Evolutionary conservation across 2,888 invertebrate genomes (phyloP).

Genomic region (Zeuzera pyrina): DNA sequence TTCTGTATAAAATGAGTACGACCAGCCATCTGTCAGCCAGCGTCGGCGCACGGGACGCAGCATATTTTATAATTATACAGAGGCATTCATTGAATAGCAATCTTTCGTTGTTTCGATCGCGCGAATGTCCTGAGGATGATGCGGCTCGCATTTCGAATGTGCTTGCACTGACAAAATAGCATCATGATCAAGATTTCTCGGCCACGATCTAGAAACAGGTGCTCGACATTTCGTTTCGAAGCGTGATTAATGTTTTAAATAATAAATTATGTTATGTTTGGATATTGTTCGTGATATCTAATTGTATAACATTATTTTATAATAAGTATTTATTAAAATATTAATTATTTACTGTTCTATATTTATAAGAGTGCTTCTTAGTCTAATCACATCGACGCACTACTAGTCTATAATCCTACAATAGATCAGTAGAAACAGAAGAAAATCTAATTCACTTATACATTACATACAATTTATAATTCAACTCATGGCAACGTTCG

Average conservation of each 20-base stretch:
- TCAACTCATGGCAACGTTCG: conserved; percentile 34
- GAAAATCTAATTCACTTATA: conserved; percentile 24
- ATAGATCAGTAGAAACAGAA: conserved; percentile 21
- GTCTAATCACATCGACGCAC: too few relatives aligned
- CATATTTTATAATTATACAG: conserved; percentile 60
- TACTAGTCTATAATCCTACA: too few relatives aligned
- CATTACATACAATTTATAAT: conserved; percentile 18
- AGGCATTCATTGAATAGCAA: conserved; percentile 45
- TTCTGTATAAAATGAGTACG: conserved; percentile 38
- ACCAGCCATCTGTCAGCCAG: conserved; percentile 50
- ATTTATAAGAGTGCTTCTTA: too few relatives aligned
- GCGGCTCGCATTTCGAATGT: conserved; percentile 46
- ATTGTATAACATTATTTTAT: too few relatives aligned
- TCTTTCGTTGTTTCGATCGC: conserved; percentile 24
- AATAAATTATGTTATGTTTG: not conserved
- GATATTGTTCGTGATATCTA: too few relatives aligned
- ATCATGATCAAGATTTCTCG: conserved; percentile 51
- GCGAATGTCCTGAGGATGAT: conserved; percentile 47
- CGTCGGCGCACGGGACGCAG: conserved; percentile 31
- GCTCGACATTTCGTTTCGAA: conserved; percentile 24
- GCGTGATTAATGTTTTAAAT: conserved; percentile 8
- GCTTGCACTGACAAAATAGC: conserved; percentile 22
- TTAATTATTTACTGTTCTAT: too few relatives aligned
- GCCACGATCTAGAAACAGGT: conserved; percentile 64
- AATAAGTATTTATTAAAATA: too few relatives aligned